phyloP scores from a whole-genome alignment of 1,140 invertebrate genomes.

The Teleogryllus occipitalis region DNA sequence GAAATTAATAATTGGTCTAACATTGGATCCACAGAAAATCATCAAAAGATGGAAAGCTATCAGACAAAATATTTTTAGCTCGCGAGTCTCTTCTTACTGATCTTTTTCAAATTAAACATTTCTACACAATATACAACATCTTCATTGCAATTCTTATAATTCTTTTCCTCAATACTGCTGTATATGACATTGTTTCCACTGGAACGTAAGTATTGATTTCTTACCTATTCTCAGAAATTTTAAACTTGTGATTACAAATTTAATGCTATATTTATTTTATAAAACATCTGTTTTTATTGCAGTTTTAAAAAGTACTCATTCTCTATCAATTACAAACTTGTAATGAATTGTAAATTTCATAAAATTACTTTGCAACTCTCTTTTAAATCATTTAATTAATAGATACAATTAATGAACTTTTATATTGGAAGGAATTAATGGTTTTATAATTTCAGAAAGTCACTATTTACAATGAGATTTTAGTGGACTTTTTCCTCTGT shows the following conservation, averaged over 20 bases:
- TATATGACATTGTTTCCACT: slow-evolving; percentile 61
- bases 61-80: slow-evolving; percentile 56
- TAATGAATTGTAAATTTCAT: not conserved
- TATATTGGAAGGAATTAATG: too few species aligned
- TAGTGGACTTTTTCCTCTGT: slow-evolving; percentile 22
- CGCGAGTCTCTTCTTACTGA: slow-evolving; percentile 69
- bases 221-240: not conserved
- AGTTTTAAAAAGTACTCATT: too few species aligned
- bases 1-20: not conserved
- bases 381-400: not conserved
- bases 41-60: slow-evolving; percentile 28
- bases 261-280: not conserved
- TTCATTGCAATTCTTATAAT: slow-evolving; percentile 72
- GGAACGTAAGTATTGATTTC: slow-evolving; percentile 54
- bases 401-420: too few species aligned
- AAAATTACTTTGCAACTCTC: not conserved
- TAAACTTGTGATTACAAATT: slow-evolving; percentile 7
- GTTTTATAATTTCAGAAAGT: too few species aligned
- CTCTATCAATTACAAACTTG: not conserved
- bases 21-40: not conserved
- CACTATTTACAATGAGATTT: too few species aligned
- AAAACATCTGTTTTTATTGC: not conserved
- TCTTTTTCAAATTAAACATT: slow-evolving; percentile 68
- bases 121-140: slow-evolving; percentile 74
- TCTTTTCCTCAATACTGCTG: slow-evolving; percentile 60